Evolutionary conservation across 2,113 vertebrate species (phyloP), one percentile per base, ranked within the genome.

Genomic region (Coryphaenoides rupestris): DNA sequence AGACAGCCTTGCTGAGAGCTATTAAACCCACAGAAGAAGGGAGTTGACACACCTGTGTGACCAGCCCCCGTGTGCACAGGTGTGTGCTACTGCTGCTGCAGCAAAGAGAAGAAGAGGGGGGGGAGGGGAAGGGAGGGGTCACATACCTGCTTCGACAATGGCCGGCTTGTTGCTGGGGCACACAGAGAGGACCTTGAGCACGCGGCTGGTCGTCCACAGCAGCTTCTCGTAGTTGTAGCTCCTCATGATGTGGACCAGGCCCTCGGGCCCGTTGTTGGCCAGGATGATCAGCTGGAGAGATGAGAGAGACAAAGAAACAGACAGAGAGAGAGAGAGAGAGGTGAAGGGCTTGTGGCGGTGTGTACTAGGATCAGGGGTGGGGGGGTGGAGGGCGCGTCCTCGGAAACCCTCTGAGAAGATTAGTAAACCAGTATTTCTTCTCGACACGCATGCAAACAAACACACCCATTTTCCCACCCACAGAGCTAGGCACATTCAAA

Each of bases 121-220:
- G 17, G 4, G 47, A 5, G 5, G 33, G 33, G 33, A 12, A 9
- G 33, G 64, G 53, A 68, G n/a, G 17, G 7, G 40, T 65, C 47
- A 87, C 94, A 92, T 87, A 98, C 96, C 96, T 0, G 96, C 95
- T 67, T 98, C 96, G 0, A 98, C 96, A 16, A 98, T 98, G 75
- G 94, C 93, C 0, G 95, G 96, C 66, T 98, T 98, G 86, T 98
- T 98, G 92, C 94, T 98, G 79, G 95, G 95, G 71, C 96, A 98
- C 79, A 98, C 96, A 0, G 96, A 98, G 19, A 98, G 91, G 74
- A 98, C 96, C 85, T 98, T 98, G 68, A 98, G 93, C 73, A 98
- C 96, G 0, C 95, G 93, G 89, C 96, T 97, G 1, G 96, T 98
- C 75, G 96, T 98, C 96, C 96, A 98, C 63, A 98, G 93, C 79